Base-by-base conservation (phyloP, 1,140 invertebrate species). In the Diorhabda carinulata region DNA sequence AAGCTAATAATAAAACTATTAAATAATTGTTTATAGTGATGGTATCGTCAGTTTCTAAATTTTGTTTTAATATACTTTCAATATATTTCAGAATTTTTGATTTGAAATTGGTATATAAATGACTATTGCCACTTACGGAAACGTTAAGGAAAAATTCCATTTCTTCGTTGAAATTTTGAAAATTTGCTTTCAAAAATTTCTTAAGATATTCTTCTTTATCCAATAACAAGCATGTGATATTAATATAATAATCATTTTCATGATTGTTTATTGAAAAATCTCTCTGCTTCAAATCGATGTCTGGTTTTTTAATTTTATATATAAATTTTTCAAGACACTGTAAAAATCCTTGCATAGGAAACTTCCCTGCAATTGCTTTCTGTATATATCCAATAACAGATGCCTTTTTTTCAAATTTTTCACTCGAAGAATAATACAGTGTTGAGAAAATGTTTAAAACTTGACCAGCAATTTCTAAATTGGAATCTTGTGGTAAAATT, bases 1-100 rank as follows among this genome's bases (percentile, higher is more conserved):
- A 76, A 60, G 83, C 80, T 25, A 86, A 72, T 68, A 86, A 68
- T 72, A 79, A 81, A 41, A 81, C 80, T 25, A 86, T 71, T 68
- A 86, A 68, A 72, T 59, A 44, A 45, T 66, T 8, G 43, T 25
- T 65, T 59, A 40, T 43, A 71, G 47, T 25, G 60, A 61, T 41
- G 9, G 10, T 45, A 40, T 57, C 52, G 8, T 64, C 41, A 59
- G 44, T 61, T 3, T 52, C 52, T 25, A 61, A 25, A n/a, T 66
- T 25, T 4, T 45, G n/a, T 68, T 57, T 62, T 43, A 69, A 25
- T 4, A n/a, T 45, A 9, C 47, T 43, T 43, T 63, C 58, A 10
- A 57, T 43, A 47, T 44, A 70, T 62, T 8, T n/a, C 5, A 73
- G 40, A 3, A 64, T 44, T 40, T 71, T 45, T 10, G 43, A 5